A percentile compares a stretch with the other conserved stretches of the same genome.
Conservation (phyloP, 1,140 invertebrate genomes). For the Eriosoma lanigerum region DNA sequence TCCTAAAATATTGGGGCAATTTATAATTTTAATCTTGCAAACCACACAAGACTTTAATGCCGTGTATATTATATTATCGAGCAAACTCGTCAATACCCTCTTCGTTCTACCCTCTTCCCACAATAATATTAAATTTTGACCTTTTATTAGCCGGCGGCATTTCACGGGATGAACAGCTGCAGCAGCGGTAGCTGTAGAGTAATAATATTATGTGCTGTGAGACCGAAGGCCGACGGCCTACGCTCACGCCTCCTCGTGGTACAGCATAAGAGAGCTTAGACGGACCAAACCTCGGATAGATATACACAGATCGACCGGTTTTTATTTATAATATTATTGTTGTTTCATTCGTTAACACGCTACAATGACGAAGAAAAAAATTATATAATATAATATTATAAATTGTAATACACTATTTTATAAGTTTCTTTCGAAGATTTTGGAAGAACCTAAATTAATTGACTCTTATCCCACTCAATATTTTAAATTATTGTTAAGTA, state of each 20-base stretch:
- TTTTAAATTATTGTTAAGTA: too few relatives aligned
- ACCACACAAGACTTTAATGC: not conserved
- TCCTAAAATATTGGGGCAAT: too few relatives aligned
- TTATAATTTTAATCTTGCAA: not conserved
- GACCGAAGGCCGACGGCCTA: constrained; percentile 34
- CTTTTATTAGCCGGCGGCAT: constrained; percentile 26
- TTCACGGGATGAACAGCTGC: constrained; percentile 20
- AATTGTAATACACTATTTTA: not conserved
- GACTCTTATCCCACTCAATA: too few relatives aligned
- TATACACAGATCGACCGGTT: constrained; percentile 29
- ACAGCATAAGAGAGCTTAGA: not conserved
- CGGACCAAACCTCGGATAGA: constrained; percentile 16
- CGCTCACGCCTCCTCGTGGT: constrained; percentile 32
- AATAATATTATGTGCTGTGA: not conserved
- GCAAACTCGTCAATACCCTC: not conserved
- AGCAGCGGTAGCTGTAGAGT: not conserved
- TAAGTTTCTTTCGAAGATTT: not conserved
- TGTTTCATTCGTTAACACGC: not conserved
- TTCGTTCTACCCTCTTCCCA: not conserved
- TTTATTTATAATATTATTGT: not conserved
- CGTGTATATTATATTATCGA: not conserved
- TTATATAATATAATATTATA: too few relatives aligned
- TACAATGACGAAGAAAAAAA: not conserved
- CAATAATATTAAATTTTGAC: not conserved
- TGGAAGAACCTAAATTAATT: not conserved